Percentiles rank a stretch among this genome's conserved stretches.
These are phyloP conservation scores for Deilephila porcellus DNA, from an alignment of 2,888 invertebrate species.

Conservation along the genomic window DNA sequence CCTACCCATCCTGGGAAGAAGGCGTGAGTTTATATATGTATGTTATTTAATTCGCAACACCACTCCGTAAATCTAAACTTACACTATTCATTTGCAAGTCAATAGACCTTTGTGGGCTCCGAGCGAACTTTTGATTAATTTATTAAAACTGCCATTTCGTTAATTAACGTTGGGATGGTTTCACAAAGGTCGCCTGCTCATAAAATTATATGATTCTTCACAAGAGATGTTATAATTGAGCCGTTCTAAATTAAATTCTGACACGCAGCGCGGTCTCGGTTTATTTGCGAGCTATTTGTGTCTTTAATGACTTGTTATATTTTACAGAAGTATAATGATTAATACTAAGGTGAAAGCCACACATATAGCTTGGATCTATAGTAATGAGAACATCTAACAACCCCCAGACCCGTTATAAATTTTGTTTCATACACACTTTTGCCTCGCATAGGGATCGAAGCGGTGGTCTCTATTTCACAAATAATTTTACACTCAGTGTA, in stretches of 20 bases:
- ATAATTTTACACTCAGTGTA: no score
- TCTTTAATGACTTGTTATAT: no score
- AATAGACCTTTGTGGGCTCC: conserved; percentile 31
- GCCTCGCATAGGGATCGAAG: no score
- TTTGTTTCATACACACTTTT: no score
- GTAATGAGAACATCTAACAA: no score
- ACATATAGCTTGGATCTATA: no score
- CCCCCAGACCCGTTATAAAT: no score
- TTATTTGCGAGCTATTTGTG: not conserved
- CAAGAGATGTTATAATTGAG: conserved; percentile 11
- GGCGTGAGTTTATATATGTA: no score
- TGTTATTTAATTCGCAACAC: conserved; percentile 4
- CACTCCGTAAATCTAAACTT: conserved; percentile 12
- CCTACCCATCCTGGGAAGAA: no score
- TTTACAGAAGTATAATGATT: no score
- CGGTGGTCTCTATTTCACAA: no score
- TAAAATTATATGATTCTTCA: conserved; percentile 21
- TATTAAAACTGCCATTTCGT: conserved; percentile 39
- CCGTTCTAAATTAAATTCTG: conserved; percentile 8
- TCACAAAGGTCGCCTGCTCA: conserved; percentile 14
- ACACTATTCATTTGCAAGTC: conserved; percentile 30
- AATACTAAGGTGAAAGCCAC: no score
- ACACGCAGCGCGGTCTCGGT: not conserved
- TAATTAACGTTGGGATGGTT: conserved; percentile 25
- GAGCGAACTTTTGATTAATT: conserved; percentile 39